Conservation (phyloP, 2,113 vertebrate species). For the Elephantulus edwardii region DNA sequence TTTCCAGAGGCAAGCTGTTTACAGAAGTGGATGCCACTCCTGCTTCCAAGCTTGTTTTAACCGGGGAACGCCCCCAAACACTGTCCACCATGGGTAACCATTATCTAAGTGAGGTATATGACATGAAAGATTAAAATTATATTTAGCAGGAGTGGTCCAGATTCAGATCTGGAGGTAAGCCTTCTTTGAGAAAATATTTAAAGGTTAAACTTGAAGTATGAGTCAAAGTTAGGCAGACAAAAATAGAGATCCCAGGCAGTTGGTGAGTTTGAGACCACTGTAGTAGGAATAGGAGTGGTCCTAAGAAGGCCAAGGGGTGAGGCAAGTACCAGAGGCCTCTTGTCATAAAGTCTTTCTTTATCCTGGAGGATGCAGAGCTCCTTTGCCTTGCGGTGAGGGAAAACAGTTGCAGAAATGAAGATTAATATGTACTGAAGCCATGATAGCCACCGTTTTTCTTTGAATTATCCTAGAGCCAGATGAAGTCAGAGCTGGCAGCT, state of each 20-base stretch:
- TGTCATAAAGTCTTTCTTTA: not conserved
- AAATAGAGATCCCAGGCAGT: not conserved
- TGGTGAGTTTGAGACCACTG: not conserved
- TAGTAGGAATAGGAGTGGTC: not conserved
- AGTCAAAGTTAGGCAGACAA: not conserved
- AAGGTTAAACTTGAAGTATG: not conserved
- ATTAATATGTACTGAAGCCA: constrained; percentile 75
- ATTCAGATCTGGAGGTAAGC: constrained; percentile 1
- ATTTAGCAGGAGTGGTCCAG: not conserved
- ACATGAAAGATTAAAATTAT: not conserved
- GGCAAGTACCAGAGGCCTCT: not conserved
- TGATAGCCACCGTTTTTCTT: constrained; percentile 77
- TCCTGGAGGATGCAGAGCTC: not conserved
- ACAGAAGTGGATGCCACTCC: too few species aligned
- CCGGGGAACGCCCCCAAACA: too few species aligned
- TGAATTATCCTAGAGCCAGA: constrained; percentile 79
- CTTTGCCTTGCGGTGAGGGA: constrained; percentile 28
- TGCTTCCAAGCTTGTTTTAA: too few species aligned
- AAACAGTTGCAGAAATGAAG: constrained; percentile 10
- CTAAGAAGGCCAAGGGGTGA: not conserved
- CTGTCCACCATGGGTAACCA: too few species aligned
- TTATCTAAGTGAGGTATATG: not conserved
- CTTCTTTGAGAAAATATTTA: not conserved
- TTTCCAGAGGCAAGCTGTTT: too few species aligned
- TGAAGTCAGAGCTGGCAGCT: constrained; percentile 82